Conservation (phyloP, 35 echinoderm and acorn worm genomes). For the Lytechinus variegatus region DNA sequence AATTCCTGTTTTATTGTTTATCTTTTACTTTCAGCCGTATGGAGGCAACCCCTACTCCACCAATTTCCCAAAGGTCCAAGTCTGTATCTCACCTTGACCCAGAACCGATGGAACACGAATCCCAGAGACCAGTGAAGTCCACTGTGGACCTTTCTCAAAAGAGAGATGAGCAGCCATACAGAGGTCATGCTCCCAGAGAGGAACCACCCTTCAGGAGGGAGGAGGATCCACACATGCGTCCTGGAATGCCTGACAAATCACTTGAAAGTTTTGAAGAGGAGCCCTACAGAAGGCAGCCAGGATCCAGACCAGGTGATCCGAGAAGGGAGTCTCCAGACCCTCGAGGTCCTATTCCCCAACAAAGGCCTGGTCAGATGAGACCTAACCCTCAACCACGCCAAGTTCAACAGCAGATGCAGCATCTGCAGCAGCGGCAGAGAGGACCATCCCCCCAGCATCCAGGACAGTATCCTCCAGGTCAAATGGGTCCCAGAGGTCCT, state of each 20-base stretch:
- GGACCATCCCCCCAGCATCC: slow-evolving; percentile 53
- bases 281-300: slow-evolving; percentile 61
- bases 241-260: background rate
- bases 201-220: slow-evolving; percentile 60
- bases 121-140: slow-evolving; percentile 55
- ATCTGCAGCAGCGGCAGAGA: slow-evolving; percentile 45
- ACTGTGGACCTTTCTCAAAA: slow-evolving; percentile 53
- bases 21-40: slow-evolving; percentile 19
- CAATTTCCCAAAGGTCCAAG: slow-evolving; percentile 82
- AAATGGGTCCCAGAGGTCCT: slow-evolving; percentile 52
- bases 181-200: slow-evolving; percentile 54
- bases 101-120: slow-evolving; percentile 60
- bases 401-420: slow-evolving; percentile 46
- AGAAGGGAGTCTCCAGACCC: slow-evolving; percentile 22
- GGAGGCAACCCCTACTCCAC: slow-evolving; percentile 44
- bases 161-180: slow-evolving; percentile 58
- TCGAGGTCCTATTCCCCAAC: slow-evolving; percentile 61
- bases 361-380: slow-evolving; percentile 49
- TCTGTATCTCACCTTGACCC: slow-evolving; percentile 87
- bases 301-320: slow-evolving; percentile 52
- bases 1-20: background rate
- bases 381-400: slow-evolving; percentile 50
- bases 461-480: slow-evolving; percentile 31
- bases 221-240: background rate
- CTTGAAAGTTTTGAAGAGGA: slow-evolving; percentile 74